Evolutionary conservation across 2,113 vertebrate species (phyloP), one percentile per base, ranked within the genome.

Genomic region (Drymodes brunneopygia): DNA sequence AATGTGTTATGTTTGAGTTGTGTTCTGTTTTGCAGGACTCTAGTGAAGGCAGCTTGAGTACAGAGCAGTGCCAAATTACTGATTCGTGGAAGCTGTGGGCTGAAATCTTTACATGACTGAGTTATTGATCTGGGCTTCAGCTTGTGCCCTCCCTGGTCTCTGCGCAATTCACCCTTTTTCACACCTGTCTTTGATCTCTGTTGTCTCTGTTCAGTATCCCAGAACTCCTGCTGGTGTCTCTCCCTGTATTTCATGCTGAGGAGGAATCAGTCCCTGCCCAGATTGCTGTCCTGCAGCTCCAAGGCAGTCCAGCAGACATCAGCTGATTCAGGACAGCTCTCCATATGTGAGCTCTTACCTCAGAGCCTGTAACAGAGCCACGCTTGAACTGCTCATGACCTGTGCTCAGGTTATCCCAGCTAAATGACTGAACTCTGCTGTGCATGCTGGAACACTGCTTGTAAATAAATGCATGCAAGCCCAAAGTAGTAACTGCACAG

Each of bases 201-300:
- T 18, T 1, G 2, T 35, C 53, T 31, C 31, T 40, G 17, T 45
- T 65, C 35, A 17, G 22, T 53, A 14, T 70, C 23, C 24, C 47
- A 27, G 71, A 88, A 29, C 33, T 92, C 31, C 40, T 71, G 50
- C 50, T 80, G 36, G 7, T 53, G 31, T 83, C 28, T 36, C 45
- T 77, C 5, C 18, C 28, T 51, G 16, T 36, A 3, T 50, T 57
- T 92, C 6, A 0, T 17, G 10, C 24, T 31, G 66, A 66, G 51
- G 35, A 70, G 38, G 66, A 58, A 35, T 54, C 5, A 0, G 20
- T 60, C 75, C 42, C n/a, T 73, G 83, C 44, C 33, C 82, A 42
- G 60, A 36, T 28, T 0, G 0, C 36, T 19, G 50, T 31, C 48
- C 47, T 0, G 1, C 31, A 15, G 78, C 77, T 88, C 53, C 3